Percentiles rank a stretch among this genome's conserved stretches.
Conservation (phyloP, 2,113 vertebrate genomes). For the Hippocampus abdominalis region DNA sequence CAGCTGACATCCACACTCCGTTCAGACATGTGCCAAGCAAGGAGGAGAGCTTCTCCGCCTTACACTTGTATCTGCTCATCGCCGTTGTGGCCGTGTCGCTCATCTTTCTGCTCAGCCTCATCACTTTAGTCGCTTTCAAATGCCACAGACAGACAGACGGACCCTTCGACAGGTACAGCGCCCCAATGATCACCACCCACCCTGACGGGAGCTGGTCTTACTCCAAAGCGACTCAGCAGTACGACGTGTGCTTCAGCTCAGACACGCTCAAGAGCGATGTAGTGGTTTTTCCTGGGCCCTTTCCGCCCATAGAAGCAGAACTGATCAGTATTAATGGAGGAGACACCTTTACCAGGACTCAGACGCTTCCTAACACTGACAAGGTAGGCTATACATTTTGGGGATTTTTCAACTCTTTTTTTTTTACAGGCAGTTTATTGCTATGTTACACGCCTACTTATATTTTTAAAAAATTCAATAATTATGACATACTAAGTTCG, state of each 20-base stretch:
- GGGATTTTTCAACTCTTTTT: no score
- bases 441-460: no score
- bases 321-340: no score
- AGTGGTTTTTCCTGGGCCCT: not conserved
- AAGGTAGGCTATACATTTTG: no score
- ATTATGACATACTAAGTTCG: no score
- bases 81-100: constrained; percentile 73
- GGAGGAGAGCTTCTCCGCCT: constrained; percentile 58
- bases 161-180: constrained; percentile 39
- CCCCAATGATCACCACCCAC: no score
- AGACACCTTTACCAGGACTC: no score
- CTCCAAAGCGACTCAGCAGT: constrained; percentile 8
- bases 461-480: no score
- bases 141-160: constrained; percentile 47
- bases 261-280: constrained; percentile 15
- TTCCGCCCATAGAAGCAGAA: constrained; percentile 44
- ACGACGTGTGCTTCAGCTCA: constrained; percentile 13
- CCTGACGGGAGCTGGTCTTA: no score
- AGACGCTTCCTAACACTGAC: no score
- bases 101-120: constrained; percentile 66
- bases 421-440: no score
- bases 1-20: constrained; percentile 69
- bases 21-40: constrained; percentile 69
- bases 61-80: constrained; percentile 75
- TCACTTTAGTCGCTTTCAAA: constrained; percentile 52